These are phyloP conservation scores for Polydesmus complanatus DNA, from an alignment of 2,888 invertebrate genomes.

Conservation along the genomic window DNA sequence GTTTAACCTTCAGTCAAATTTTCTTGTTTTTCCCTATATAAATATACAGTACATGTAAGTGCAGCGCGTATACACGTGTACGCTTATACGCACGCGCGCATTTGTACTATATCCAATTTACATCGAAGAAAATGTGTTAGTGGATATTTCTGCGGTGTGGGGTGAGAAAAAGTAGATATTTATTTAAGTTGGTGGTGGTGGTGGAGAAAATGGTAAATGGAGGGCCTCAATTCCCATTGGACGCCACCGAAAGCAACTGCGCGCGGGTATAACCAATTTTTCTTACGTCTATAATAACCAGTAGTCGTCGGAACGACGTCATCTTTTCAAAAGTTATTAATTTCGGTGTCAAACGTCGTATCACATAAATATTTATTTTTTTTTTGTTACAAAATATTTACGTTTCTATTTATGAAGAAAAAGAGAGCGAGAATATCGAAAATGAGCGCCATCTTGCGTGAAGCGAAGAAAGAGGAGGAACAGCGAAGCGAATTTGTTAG, in stretches of 20 bases:
- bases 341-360: too few relatives aligned
- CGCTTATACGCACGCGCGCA: not conserved
- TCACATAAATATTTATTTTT: too few relatives aligned
- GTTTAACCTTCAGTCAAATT: not conserved
- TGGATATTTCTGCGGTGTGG: not conserved
- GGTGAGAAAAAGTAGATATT: not conserved
- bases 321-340: too few relatives aligned
- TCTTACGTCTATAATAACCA: too few relatives aligned
- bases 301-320: too few relatives aligned
- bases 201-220: not conserved
- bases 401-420: too few relatives aligned
- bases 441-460: not conserved
- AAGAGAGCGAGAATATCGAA: too few relatives aligned
- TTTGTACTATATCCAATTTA: not conserved
- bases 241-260: too few relatives aligned
- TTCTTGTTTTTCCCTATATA: not conserved
- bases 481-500: not conserved
- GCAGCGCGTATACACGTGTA: not conserved
- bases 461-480: not conserved
- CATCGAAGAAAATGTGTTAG: not conserved
- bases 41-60: not conserved
- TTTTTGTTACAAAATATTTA: too few relatives aligned
- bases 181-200: not conserved
- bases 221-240: too few relatives aligned
- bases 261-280: too few relatives aligned